These are phyloP conservation scores for Penelope pileata DNA, from an alignment of 2,113 vertebrate genomes.

Conservation along the genomic window DNA sequence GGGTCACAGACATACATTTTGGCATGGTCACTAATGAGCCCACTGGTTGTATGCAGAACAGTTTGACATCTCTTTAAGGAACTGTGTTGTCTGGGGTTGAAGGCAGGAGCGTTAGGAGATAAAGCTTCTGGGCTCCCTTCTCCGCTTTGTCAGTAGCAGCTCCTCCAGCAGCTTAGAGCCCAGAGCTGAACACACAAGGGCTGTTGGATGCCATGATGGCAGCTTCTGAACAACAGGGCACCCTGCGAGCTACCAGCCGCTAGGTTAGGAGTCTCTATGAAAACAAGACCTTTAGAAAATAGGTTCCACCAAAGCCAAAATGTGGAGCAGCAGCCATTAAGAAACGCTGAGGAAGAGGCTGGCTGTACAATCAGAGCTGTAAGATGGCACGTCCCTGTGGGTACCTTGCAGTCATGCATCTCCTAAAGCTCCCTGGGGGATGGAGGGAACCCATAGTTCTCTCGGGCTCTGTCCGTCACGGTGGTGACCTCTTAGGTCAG, in stretches of 20 bases:
- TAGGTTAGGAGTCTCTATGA: not conserved
- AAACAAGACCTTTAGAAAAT: not conserved
- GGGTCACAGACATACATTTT: not conserved
- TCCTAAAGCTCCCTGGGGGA: not conserved
- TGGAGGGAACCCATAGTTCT: not conserved
- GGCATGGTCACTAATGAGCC: not conserved
- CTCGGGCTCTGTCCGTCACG: not conserved
- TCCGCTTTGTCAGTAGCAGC: not conserved
- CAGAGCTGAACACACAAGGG: not conserved
- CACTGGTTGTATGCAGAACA: rapidly evolving
- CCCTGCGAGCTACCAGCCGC: not conserved
- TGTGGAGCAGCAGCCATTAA: not conserved
- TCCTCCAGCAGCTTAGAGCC: not conserved
- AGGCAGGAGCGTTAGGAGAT: not conserved
- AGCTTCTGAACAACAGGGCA: not conserved
- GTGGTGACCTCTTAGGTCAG: not conserved
- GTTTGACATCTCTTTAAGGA: not conserved
- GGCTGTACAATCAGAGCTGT: not conserved
- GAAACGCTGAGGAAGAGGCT: not conserved
- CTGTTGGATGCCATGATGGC: not conserved
- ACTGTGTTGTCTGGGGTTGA: not conserved
- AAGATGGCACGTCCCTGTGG: rapidly evolving
- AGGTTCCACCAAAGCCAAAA: not conserved
- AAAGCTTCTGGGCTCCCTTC: not conserved
- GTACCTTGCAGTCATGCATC: not conserved